Evolutionary conservation across 2,888 invertebrate genomes (phyloP), one percentile per base, ranked within the genome.

Genomic region (Octonoba sinensis): DNA sequence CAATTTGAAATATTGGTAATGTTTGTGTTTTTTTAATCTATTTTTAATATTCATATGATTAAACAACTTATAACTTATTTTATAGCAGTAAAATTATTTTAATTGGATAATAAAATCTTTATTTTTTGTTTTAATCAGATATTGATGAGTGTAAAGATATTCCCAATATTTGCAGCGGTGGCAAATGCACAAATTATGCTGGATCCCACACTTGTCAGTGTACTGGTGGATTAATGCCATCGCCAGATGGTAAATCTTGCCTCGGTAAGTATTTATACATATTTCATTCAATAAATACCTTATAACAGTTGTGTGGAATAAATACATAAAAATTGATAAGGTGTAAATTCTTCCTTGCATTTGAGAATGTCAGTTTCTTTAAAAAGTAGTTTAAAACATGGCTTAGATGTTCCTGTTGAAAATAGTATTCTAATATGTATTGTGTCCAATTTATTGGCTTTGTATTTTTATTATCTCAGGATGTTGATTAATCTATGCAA

Each of bases 131-230:
- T 18, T 20, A 27, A 59, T 90, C 91, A 77, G 94, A 94, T 88
- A 89, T 94, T 3, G 93, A 94, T 89, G 94, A 94, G 89, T 94
- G 94, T 87, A 91, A 91, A 83, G 92, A 92, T 82, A 92, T 91
- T 86, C 90, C 92, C 59, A 90, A 93, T 74, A 92, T 92, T 72
- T 94, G 94, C 88, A 93, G 93, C 86, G 94, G 94, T 51, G 94
- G 94, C 24, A 90, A 91, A 86, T 96, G 95, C 88, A 91, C 91
- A 74, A 95, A 95, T 88, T 91, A 92, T 62, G 91, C 92, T 1
- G 95, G 95, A 56, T 91, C 92, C 51, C 94, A 93, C 85, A 84
- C 87, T 54, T 90, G 90, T 85, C 89, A 90, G 44, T 95, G 95
- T 87, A 92, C 91, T 1, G 92, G 92, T 57, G 95, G 95, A 0